Evolutionary conservation across 2,888 invertebrate genomes (phyloP).

Genomic region (Acronicta alni): DNA sequence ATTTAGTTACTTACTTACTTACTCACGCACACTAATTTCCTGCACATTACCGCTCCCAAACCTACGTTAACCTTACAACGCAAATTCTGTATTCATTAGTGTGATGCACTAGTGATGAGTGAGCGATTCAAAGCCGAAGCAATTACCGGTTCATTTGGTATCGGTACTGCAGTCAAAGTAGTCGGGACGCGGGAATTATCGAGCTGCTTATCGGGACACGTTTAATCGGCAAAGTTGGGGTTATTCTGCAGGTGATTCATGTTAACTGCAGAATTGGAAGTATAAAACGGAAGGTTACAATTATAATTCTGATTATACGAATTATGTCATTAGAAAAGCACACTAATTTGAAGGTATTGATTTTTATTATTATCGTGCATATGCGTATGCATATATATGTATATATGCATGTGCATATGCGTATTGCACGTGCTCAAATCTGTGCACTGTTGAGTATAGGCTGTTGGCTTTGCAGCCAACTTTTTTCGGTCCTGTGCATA

Average conservation of each 20-base stretch:
- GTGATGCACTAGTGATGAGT: constrained; percentile 10
- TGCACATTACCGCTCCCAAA: not conserved
- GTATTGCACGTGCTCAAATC: no score
- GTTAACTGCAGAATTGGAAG: constrained; percentile 18
- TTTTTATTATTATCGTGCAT: no score
- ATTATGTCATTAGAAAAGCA: no score
- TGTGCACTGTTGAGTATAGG: no score
- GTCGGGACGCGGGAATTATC: constrained; percentile 23
- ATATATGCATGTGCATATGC: no score
- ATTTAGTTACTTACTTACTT: no score
- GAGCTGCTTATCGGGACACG: constrained; percentile 50
- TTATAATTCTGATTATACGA: no score
- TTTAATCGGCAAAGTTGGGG: constrained; percentile 52
- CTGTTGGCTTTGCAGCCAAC: no score
- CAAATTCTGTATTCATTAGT: constrained; percentile 2
- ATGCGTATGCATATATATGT: no score
- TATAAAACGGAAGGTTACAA: not conserved
- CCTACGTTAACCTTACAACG: not conserved
- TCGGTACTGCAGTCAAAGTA: constrained; percentile 21
- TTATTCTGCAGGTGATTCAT: constrained; percentile 35
- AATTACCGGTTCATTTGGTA: constrained; percentile 21
- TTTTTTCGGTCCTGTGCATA: no score
- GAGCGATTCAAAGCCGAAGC: constrained; percentile 11
- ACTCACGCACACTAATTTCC: not conserved
- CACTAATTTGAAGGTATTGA: no score